Conservation (phyloP, 2,888 invertebrate species). For the Strigamia crassipes region DNA sequence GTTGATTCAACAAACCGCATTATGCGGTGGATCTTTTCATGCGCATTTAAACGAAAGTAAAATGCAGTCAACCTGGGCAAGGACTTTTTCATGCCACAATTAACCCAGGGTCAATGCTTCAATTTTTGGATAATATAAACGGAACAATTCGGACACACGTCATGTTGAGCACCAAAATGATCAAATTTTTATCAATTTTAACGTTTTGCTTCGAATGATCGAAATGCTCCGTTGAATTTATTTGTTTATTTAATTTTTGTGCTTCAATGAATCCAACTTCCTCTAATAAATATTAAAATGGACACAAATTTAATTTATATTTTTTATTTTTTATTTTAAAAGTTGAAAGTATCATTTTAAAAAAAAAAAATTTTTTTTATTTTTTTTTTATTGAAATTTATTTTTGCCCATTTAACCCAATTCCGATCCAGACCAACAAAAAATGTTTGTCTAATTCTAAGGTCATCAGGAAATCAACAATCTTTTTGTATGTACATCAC, state of each 20-base stretch:
- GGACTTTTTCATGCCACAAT: slow-evolving; percentile 33
- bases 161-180: no score
- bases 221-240: background rate
- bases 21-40: background rate
- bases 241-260: background rate
- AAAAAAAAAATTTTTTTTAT: background rate
- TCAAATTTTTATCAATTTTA: no score
- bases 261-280: background rate
- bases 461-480: slow-evolving; percentile 35
- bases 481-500: slow-evolving; percentile 19
- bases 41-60: background rate
- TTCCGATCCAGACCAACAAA: slow-evolving; percentile 14
- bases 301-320: background rate
- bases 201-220: no score
- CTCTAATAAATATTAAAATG: background rate
- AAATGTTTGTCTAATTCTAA: background rate
- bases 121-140: background rate
- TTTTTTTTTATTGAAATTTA: background rate
- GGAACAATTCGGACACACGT: background rate
- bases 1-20: background rate
- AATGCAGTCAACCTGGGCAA: background rate
- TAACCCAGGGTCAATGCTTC: slow-evolving; percentile 27
- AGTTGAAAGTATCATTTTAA: background rate
- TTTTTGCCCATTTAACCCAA: slow-evolving; percentile 21
- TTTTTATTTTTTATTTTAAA: background rate